Percentiles rank a stretch among this genome's conserved stretches.
These are phyloP conservation scores for Eupithecia pulchellata DNA, from an alignment of 2,888 invertebrate species.

Conservation along the genomic window DNA sequence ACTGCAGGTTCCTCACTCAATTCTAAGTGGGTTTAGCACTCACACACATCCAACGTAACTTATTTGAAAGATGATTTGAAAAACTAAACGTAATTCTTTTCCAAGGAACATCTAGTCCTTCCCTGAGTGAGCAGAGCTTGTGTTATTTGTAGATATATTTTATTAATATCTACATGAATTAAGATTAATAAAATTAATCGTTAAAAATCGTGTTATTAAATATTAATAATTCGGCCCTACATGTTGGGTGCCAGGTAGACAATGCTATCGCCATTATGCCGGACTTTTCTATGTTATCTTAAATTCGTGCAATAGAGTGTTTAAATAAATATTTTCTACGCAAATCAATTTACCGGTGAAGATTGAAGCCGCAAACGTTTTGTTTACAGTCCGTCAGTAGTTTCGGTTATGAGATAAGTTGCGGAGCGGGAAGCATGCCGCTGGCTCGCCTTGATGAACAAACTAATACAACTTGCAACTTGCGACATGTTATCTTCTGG, in stretches of 20 bases:
- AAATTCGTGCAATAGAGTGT: no score
- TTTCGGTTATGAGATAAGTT: slow-evolving; percentile 64
- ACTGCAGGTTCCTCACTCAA: background rate
- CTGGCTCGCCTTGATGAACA: slow-evolving; percentile 50
- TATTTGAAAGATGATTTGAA: background rate
- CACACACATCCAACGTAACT: background rate
- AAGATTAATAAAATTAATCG: no score
- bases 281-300: no score
- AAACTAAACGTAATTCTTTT: background rate
- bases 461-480: slow-evolving; percentile 68
- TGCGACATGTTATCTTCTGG: slow-evolving; percentile 32
- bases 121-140: no score
- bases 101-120: no score
- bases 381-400: slow-evolving; percentile 35
- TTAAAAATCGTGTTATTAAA: no score
- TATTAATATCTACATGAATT: no score
- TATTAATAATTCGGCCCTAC: no score
- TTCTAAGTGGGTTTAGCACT: background rate
- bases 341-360: background rate
- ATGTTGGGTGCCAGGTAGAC: no score
- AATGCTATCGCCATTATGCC: no score
- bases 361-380: background rate
- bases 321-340: background rate
- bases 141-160: no score
- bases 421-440: slow-evolving; percentile 48